Percentiles rank a stretch among this genome's conserved stretches.
Conservation (phyloP, 2,888 invertebrate genomes). For the Amiota mariae region DNA sequence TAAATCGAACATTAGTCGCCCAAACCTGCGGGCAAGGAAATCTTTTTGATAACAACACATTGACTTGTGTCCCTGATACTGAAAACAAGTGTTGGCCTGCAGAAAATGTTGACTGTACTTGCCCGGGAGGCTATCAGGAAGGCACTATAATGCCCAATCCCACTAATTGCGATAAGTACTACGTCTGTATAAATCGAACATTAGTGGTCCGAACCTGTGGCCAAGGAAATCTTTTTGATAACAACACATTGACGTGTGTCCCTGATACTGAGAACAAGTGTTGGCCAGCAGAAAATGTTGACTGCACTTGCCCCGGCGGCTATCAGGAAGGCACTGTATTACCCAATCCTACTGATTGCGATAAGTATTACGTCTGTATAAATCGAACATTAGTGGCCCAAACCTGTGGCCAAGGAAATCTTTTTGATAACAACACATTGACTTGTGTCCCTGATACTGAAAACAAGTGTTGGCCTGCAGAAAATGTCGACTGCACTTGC, state of each 20-base stretch:
- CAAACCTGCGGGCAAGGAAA: neutral
- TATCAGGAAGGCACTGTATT: constrained; percentile 52
- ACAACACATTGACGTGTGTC: neutral
- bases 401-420: constrained; percentile 60
- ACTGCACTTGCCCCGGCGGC: constrained; percentile 53
- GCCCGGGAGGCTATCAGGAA: constrained; percentile 51
- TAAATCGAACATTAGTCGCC: neutral
- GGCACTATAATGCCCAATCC: constrained; percentile 53
- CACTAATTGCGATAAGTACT: constrained; percentile 56
- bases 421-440: constrained; percentile 44
- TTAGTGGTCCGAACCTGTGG: neutral
- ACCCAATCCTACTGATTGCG: constrained; percentile 54
- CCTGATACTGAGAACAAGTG: neutral
- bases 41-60: neutral
- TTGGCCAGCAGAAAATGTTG: constrained; percentile 23
- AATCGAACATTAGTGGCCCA: constrained; percentile 51
- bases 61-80: neutral
- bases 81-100: neutral
- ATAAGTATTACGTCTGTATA: constrained; percentile 56
- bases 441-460: constrained; percentile 12
- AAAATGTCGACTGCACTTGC: constrained; percentile 33
- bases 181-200: constrained; percentile 43
- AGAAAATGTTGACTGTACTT: constrained; percentile 43
- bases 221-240: neutral
- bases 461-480: constrained; percentile 50